These are phyloP conservation scores for Ridgeia piscesae DNA, from an alignment of 1,140 invertebrate genomes.

Conservation along the genomic window DNA sequence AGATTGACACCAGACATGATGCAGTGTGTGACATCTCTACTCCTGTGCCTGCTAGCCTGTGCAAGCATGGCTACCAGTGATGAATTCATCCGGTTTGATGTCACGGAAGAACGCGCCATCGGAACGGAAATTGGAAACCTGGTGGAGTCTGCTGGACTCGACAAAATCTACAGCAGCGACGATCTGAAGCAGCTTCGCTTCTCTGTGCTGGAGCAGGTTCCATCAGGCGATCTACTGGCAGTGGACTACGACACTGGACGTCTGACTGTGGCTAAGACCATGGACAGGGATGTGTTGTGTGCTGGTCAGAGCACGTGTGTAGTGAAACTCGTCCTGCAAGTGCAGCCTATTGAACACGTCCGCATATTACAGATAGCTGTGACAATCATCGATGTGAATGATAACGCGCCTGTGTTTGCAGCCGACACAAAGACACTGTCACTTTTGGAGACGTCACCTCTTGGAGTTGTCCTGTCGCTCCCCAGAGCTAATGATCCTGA, in stretches of 20 bases:
- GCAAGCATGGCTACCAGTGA: background rate
- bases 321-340: background rate
- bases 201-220: background rate
- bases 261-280: background rate
- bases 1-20: background rate
- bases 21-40: background rate
- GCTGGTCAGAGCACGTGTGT: background rate
- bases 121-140: background rate
- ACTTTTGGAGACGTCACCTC: constrained; percentile 6
- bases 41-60: background rate
- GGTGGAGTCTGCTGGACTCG: background rate
- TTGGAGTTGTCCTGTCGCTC: background rate
- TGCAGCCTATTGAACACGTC: background rate
- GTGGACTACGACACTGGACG: background rate
- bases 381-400: constrained; percentile 23
- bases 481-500: constrained; percentile 24
- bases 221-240: background rate
- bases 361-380: constrained; percentile 16
- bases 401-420: constrained; percentile 22
- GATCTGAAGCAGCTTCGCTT: background rate
- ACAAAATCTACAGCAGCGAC: background rate
- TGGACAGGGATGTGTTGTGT: constrained; percentile 8
- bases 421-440: constrained; percentile 13
- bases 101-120: background rate
- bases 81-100: background rate